Evolutionary conservation across 2,797 vertebrate genomes (phyloP).

Genomic region (Neomorphus geoffroyi): DNA sequence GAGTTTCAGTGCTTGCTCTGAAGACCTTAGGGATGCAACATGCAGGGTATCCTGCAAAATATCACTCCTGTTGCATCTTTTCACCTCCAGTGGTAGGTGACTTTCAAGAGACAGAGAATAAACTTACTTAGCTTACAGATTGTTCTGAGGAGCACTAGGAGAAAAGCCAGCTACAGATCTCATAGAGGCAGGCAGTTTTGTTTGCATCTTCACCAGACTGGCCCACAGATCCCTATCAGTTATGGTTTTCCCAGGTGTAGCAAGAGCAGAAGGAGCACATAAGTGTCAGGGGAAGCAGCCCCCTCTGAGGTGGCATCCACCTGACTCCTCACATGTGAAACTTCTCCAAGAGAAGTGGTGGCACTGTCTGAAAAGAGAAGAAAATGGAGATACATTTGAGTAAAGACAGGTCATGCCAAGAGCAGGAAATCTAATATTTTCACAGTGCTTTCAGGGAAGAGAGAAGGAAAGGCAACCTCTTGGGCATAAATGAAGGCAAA

Average conservation of each 20-base stretch:
- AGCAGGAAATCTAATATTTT: neutral
- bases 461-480: neutral
- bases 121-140: neutral
- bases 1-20: neutral
- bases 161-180: neutral
- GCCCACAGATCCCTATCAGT: neutral
- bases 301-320: accelerated
- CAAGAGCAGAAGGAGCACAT: neutral
- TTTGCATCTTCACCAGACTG: neutral
- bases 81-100: neutral
- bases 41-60: neutral
- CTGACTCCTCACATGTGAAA: neutral
- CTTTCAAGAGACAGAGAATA: neutral
- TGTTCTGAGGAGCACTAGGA: neutral
- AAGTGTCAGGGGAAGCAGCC: neutral
- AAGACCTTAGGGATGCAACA: neutral
- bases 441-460: neutral
- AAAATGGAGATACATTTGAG: neutral
- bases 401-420: neutral
- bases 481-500: neutral
- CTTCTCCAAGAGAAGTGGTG: accelerated
- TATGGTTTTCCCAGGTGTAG: neutral
- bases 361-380: neutral
- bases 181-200: neutral
- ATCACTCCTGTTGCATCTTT: neutral